phyloP scores from a whole-genome alignment of 2,888 invertebrate species.

The Epistrophella euchroma region DNA sequence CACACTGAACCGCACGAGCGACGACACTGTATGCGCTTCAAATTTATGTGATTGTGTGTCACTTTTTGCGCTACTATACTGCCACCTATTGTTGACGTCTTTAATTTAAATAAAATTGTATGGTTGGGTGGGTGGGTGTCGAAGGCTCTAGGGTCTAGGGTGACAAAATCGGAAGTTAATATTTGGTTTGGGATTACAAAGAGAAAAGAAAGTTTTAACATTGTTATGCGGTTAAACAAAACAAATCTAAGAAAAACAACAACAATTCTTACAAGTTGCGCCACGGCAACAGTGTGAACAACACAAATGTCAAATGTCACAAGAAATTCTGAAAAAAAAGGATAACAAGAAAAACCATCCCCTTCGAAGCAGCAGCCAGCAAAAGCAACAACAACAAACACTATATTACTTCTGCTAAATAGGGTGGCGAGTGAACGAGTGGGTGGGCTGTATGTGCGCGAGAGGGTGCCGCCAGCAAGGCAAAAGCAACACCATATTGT shows the following conservation, averaged over 20 bases:
- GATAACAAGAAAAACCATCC: conserved; percentile 39
- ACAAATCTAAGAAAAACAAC: conserved; percentile 28
- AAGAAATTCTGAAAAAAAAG: conserved; percentile 42
- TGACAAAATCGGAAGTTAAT: conserved; percentile 14
- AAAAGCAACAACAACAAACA: conserved; percentile 35
- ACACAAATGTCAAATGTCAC: conserved; percentile 63
- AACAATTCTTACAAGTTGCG: conserved; percentile 65
- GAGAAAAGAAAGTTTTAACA: not conserved
- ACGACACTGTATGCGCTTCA: conserved; percentile 11
- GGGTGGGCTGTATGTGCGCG: conserved; percentile 46
- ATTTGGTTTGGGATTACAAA: conserved; percentile 33
- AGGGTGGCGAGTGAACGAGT: not conserved
- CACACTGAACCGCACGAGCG: conserved; percentile 21
- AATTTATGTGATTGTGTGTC: conserved; percentile 30
- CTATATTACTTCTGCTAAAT: not conserved
- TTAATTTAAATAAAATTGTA: conserved; percentile 12
- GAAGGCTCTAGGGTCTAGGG: not conserved
- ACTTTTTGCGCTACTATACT: conserved; percentile 33
- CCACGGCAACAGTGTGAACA: conserved; percentile 39
- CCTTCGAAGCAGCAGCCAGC: not conserved
- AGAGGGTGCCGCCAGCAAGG: conserved; percentile 52
- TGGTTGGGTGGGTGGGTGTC: conserved; percentile 9
- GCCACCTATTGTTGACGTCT: conserved; percentile 59
- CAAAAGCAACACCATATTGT: conserved; percentile 71
- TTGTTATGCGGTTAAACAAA: not conserved